Evolutionary conservation across 2,888 invertebrate species (phyloP), one percentile per base, ranked within the genome.

Genomic region (Argyresthia albistria): DNA sequence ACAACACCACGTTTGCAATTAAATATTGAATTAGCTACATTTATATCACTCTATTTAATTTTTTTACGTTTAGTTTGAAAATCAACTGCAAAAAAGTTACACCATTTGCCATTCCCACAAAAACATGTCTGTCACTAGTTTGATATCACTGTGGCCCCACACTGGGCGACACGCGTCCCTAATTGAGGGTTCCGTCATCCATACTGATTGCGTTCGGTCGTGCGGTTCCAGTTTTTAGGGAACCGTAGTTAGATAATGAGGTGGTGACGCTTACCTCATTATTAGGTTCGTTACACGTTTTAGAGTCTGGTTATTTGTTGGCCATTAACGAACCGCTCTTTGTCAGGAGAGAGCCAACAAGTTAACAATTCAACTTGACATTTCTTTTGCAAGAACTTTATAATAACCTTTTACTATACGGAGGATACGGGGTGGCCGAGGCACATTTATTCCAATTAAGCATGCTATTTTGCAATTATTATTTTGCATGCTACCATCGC

Each of bases 71-170:
- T n/a, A n/a, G n/a, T n/a, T n/a, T n/a, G n/a, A n/a, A n/a, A n/a
- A n/a, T n/a, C n/a, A n/a, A n/a, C n/a, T n/a, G n/a, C n/a, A 25
- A 25, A 25, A 25, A 25, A 4, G 47, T 35, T n/a, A n/a, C n/a
- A n/a, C 43, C 49, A 53, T 53, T 49, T 37, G 50, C 37, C 25
- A 25, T 25, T 25, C 25, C 25, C 25, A 25, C 25, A 25, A 12
- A 54, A 48, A 54, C 54, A 10, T n/a, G 54, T 51, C 42, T 60
- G 62, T 59, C 61, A 35, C 55, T 65, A 42, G 11, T 35, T 36
- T 8, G 35, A 35, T 12, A 25, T 12, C 11, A 47, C 25, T 52
- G 25, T 46, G 36, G 46, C 46, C 52, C 52, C 42, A 43, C 43
- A 43, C 46, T 14, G 51, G 52, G 52, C 52, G 46, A 12, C 42